Base-by-base conservation (phyloP, 2,113 vertebrate species). In the Syrrhaptes paradoxus region DNA sequence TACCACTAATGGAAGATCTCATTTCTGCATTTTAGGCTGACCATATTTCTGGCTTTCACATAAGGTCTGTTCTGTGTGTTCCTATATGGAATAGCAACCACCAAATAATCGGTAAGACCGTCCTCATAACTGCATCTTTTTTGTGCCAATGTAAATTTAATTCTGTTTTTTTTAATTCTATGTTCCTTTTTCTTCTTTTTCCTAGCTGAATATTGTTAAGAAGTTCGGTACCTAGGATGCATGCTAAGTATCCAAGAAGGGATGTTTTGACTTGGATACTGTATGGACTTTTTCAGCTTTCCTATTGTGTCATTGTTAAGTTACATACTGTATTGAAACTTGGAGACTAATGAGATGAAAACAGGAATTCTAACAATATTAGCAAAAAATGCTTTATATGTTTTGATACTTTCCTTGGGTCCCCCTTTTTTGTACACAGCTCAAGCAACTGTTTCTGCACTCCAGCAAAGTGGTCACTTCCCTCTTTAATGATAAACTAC, bases 71-170 rank as follows among this genome's bases (percentile, higher is more conserved):
- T 95, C 98, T 99, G 65, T 99, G 99, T 90, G 99, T 99, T 84
- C 99, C 99, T 41, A 99, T 99, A 97, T 99, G 99, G 99, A 99
- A 99, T 97, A 99, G 99, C 97, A 99, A 98, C 94, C 99, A 99
- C 93, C 99, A 99, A 98, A 99, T 99, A 97, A 99, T 99, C 46
- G 99, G 99, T 99, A 98, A 98, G 99, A 95, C 28, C 31, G 86
- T 70, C 48, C 32, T 75, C 12, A 29, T 20, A 51, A 79, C 21
- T 72, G 13, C 5, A 8, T 54, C 17, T 7, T 82, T 91, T 43
- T 92, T 93, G 49, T 92, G 49, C 41, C 89, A 77, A 90, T 88
- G 13, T 75, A 91, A 74, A 70, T 74, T 43, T 72, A 58, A 13
- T 87, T 91, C 25, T 81, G 3, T 58, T 58, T 61, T 36, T 86